Evolutionary conservation across 2,888 invertebrate genomes (phyloP).

Genomic region (Pyrochroa serraticornis): DNA sequence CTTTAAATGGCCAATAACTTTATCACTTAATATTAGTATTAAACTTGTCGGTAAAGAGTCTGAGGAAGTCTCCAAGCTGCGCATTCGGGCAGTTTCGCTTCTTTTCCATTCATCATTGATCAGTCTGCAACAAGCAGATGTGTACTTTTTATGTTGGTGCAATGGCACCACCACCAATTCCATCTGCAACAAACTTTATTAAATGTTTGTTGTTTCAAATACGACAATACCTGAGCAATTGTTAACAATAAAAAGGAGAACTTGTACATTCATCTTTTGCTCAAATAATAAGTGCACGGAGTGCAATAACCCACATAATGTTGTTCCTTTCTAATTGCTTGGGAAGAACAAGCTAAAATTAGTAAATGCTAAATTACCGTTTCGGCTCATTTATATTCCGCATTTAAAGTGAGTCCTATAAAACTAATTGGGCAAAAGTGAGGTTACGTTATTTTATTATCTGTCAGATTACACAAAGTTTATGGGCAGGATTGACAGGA

Average conservation of each 20-base stretch:
- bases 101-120: slow-evolving; percentile 89
- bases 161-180: slow-evolving; percentile 66
- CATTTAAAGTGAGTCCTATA: not conserved
- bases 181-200: slow-evolving; percentile 32
- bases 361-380: too few relatives aligned
- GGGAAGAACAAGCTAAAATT: too few relatives aligned
- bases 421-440: not conserved
- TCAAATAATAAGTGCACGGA: too few relatives aligned
- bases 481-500: too few relatives aligned
- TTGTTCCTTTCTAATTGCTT: too few relatives aligned
- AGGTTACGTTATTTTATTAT: slow-evolving; percentile 5
- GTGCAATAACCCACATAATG: too few relatives aligned
- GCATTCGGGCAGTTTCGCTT: slow-evolving; percentile 78
- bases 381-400: too few relatives aligned
- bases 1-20: slow-evolving; percentile 80
- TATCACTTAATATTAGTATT: slow-evolving; percentile 65
- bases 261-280: too few relatives aligned
- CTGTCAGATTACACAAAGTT: too few relatives aligned
- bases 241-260: too few relatives aligned
- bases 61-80: slow-evolving; percentile 74
- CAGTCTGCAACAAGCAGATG: slow-evolving; percentile 73
- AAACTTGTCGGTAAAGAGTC: slow-evolving; percentile 75
- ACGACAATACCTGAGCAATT: too few relatives aligned
- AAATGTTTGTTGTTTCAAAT: not conserved
- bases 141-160: slow-evolving; percentile 74